Conservation (phyloP, 2,113 vertebrate species). For the Misgurnus anguillicaudatus region DNA sequence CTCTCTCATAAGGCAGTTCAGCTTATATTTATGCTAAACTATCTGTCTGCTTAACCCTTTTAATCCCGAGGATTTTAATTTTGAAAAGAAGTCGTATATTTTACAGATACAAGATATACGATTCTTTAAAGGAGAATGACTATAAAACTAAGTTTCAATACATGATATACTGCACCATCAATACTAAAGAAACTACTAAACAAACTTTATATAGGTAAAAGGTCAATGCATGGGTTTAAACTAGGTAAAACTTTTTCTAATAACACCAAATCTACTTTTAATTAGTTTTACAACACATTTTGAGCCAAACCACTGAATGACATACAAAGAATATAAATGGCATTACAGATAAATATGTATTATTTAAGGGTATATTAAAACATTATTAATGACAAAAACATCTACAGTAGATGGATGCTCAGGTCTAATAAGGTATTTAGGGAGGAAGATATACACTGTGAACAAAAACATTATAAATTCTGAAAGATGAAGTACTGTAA, state of each 20-base stretch:
- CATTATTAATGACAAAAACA: background rate
- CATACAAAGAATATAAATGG: slow-evolving; percentile 17
- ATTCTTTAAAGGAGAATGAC: background rate
- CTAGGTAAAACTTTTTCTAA: background rate
- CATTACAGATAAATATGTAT: slow-evolving; percentile 5
- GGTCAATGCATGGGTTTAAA: background rate
- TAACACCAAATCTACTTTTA: background rate
- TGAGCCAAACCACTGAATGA: slow-evolving; percentile 1
- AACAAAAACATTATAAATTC: slow-evolving; percentile 24
- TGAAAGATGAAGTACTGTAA: background rate
- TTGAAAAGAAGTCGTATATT: no score
- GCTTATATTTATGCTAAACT: background rate
- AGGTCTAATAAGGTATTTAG: background rate
- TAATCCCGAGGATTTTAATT: no score
- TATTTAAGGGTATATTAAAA: slow-evolving; percentile 9
- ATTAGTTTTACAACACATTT: no score
- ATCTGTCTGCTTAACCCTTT: background rate
- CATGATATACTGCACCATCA: background rate
- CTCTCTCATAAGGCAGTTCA: slow-evolving; percentile 47
- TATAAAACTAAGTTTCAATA: background rate
- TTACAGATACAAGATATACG: background rate
- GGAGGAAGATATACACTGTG: background rate
- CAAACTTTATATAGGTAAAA: background rate
- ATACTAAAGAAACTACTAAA: background rate
- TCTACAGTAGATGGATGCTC: background rate